Base-by-base conservation (phyloP, 64 coral and sea anemone species). In the Stichodactyla helianthus region DNA sequence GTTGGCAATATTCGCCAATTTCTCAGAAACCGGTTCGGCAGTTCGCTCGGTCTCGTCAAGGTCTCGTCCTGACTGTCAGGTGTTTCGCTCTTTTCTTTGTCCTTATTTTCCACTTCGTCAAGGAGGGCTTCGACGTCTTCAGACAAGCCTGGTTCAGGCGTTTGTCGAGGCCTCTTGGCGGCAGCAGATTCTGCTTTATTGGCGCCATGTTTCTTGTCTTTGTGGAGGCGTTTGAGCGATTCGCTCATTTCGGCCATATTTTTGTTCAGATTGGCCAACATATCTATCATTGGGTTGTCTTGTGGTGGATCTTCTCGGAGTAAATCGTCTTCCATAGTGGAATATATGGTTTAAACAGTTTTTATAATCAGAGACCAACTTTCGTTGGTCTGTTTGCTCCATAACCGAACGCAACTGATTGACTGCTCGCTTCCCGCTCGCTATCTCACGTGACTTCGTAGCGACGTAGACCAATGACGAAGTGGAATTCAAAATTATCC, bases 211-310 rank as follows among this genome's bases (percentile, higher is more conserved):
- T n/a, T n/a, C n/a, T n/a, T n/a, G n/a, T n/a, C n/a, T n/a, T n/a
- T n/a, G n/a, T n/a, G n/a, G n/a, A 84, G 52, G 17, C 79, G 63
- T 71, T 86, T 90, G 79, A 92, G 91, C 86, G 86, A 92, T 92
- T 92, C 79, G 86, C 79, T 87, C 57, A 88, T 84, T 0, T 70
- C 50, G 6, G 53, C 20, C 91, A 88, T 84, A 28, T 71, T 88
- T 52, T 18, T 13, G 59, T 78, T 92, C 28, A 92, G 84, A 59
- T 35, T 60, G 63, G 77, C 16, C 19, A 82, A 6, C 71, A 88
- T 27, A 82, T 79, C 52, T 23, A 82, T 63, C 58, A 88, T 79
- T 51, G 2, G 9, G 18, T 50, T 4, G 4, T 26, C 11, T 77
- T 77, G n/a, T 28, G 10, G 5, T 6, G 5, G 4, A 22, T 31